Evolutionary conservation across 2,888 invertebrate species (phyloP), one percentile per base, ranked within the genome.

Genomic region (Cinara cedri): DNA sequence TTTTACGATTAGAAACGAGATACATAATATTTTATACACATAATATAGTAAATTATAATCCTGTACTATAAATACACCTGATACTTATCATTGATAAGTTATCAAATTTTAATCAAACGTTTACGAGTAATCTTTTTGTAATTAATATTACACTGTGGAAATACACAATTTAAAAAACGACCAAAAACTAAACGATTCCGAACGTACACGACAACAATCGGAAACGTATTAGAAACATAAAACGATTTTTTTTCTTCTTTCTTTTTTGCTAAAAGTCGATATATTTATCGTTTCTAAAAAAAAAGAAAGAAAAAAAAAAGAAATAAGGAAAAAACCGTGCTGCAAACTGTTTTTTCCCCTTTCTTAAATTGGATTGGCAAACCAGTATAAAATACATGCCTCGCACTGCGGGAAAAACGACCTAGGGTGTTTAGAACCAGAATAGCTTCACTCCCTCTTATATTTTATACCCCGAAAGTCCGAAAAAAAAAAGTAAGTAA

Each of bases 341-440:
- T 78, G 60, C 65, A 57, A 76, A 76, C 65, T n/a, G 26, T 66
- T 76, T 66, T 65, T 21, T 49, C 68, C 78, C 49, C 34, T 60
- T 78, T 60, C 55, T 60, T 70, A 78, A 78, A 78, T 78, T 68
- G 76, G 68, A 76, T 76, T 70, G 78, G 78, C 60, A 57, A n/a
- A 54, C 54, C 63, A n/a, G 54, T 60, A 63, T 74, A 74, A 74
- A 62, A 34, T 62, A 74, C 72, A 74, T 34, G 42, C 19, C 34
- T 51, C 8, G 62, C 16, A 42, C 62, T 34, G 34, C 6, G 34
- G 42, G 21, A 42, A 74, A 51, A 63, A 63, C 51, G 62, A 34
- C 62, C 51, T 62, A 51, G 72, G 62, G 72, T 74, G 72, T 63
- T 74, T 74, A 74, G 72, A 74, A 63, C 16, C 72, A 19, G 26